Evolutionary conservation across 1,140 invertebrate genomes (phyloP), one percentile per base, ranked within the genome.

Genomic region (Helicoverpa armigera): DNA sequence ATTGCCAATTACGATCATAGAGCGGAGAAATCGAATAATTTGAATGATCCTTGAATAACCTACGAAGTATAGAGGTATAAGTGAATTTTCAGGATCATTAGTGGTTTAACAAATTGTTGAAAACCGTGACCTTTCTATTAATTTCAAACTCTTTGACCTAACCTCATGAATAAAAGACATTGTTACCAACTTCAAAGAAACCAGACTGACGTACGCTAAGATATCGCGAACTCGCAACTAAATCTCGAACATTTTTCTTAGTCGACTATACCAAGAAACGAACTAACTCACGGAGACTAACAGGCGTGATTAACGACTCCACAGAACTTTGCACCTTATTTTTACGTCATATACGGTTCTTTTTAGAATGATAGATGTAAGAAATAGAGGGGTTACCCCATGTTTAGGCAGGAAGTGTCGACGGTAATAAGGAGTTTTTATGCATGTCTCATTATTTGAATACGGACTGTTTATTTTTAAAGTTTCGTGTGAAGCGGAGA

Each of bases 371-470:
- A 4, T 3, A 31, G 2, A 12, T 10, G 53, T 7, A 11, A 18
- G 70, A 35, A 73, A 43, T 58, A 73, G 53, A 43, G 53, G 48
- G 56, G 70, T 80, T 80, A 82, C 74, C 79, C 79, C 61, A 72
- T 69, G 29, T 75, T 70, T 69, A 43, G 53, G 13, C 81, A 82
- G 81, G 83, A 85, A 85, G 83, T 81, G 79, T 79, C 79, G 83
- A 61, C 58, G 79, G 80, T 82, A 82, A 69, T 81, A 83, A 75
- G 83, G 79, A 84, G 81, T 84, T 84, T 85, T 85, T 85, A 85
- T 85, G 81, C 60, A 65, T 65, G 61, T 81, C 82, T 82, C 83
- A 79, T 85, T 85, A 85, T 84, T 82, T 51, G 50, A 58, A 75
- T 56, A 56, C 51, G 58, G 65, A 76, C 76, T 83, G 79, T 83